Percentiles rank a stretch among this genome's conserved stretches.
Conservation (phyloP, 2,113 vertebrate genomes). For the Salvator merianae region DNA sequence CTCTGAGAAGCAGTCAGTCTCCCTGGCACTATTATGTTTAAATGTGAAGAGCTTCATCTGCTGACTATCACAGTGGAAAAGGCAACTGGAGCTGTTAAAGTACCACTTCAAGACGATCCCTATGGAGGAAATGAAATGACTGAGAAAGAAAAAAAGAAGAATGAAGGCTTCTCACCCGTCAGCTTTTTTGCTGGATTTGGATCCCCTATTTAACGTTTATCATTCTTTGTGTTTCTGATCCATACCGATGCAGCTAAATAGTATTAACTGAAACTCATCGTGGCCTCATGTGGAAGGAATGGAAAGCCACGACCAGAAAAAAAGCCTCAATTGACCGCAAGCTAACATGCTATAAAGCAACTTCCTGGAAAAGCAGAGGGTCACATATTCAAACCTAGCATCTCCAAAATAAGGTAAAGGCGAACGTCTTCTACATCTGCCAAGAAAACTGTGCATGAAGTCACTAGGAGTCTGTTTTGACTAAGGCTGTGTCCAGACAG, state of each 20-base stretch:
- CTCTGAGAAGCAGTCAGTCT: slow-evolving; percentile 75
- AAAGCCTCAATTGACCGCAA: no score
- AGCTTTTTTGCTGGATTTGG: slow-evolving; percentile 56
- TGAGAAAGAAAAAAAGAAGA: slow-evolving; percentile 62
- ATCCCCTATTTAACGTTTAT: slow-evolving; percentile 43
- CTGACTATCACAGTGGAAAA: slow-evolving; percentile 75
- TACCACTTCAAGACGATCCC: slow-evolving; percentile 66
- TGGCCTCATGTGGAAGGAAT: no score
- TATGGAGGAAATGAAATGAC: slow-evolving; percentile 62
- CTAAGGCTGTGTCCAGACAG: no score
- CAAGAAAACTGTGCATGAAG: not conserved
- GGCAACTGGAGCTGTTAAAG: slow-evolving; percentile 76
- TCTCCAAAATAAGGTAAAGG: no score
- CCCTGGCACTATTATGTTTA: slow-evolving; percentile 75
- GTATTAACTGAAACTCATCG: slow-evolving; percentile 7
- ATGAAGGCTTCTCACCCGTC: slow-evolving; percentile 68
- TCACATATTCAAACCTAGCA: no score
- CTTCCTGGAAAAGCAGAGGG: no score
- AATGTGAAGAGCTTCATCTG: slow-evolving; percentile 77
- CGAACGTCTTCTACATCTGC: not conserved
- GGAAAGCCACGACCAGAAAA: no score
- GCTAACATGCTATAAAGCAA: no score
- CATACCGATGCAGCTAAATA: slow-evolving; percentile 30
- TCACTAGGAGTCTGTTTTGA: no score
- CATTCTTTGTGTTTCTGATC: slow-evolving; percentile 14